A percentile compares a stretch with the other conserved stretches of the same genome.
Evolutionary conservation across 2,113 vertebrate species (phyloP).

Genomic region (Hymenochirus boettgeri): DNA sequence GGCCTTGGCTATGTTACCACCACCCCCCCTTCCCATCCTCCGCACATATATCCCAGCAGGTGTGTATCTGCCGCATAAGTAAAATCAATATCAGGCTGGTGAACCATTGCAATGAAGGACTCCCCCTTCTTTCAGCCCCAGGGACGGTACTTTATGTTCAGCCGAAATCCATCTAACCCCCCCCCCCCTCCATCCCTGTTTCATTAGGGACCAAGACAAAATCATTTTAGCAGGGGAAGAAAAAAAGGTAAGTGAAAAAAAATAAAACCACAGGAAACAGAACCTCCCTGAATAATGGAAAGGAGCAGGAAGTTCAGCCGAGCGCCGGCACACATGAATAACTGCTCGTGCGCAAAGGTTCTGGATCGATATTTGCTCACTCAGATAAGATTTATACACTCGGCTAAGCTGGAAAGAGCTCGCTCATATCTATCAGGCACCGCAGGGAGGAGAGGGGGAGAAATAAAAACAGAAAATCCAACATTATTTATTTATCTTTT

Average conservation of each 20-base stretch:
- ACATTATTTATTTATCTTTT: conserved; percentile 6
- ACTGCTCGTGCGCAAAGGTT: background rate
- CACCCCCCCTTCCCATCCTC: no score
- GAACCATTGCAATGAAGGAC: background rate
- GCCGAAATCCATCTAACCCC: conserved; percentile 12
- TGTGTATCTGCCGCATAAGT: background rate
- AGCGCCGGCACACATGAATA: conserved; percentile 4
- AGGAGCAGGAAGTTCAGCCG: background rate
- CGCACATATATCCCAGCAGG: no score
- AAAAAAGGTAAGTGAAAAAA: conserved; percentile 16
- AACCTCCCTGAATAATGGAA: conserved; percentile 13
- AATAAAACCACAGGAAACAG: background rate
- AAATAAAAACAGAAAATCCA: no score
- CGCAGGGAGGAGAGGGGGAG: no score
- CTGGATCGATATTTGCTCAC: conserved; percentile 21
- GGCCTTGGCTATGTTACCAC: no score
- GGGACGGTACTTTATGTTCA: conserved; percentile 11
- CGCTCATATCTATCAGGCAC: background rate
- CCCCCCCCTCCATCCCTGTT: no score
- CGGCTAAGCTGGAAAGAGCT: conserved; percentile 5
- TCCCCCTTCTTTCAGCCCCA: background rate
- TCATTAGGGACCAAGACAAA: conserved; percentile 13
- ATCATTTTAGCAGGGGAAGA: conserved; percentile 7
- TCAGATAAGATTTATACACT: conserved; percentile 16
- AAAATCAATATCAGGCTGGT: conserved; percentile 18